Evolutionary conservation across 2,888 invertebrate genomes (phyloP), one percentile per base, ranked within the genome.

Genomic region (Tetropium fuscum): DNA sequence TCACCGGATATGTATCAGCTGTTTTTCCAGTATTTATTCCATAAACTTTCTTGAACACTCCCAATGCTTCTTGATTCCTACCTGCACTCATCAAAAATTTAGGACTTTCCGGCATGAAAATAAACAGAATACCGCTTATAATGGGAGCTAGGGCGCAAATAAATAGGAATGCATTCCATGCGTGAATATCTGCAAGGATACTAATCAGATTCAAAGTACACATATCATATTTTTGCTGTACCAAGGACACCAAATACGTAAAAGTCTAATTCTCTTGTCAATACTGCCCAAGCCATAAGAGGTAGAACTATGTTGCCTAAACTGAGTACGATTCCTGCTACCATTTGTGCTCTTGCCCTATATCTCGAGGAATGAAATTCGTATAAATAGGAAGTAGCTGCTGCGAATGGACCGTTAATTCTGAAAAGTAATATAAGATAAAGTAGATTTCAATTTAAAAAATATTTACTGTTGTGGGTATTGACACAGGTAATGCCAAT

Each of bases 81-180:
- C 90, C 89, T 40, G 87, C 83, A 1, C 88, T 86, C 86, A 92
- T 88, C 2, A 92, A 82, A 78, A 90, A 93, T 79, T 91, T 91
- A 3, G 93, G 92, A 75, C 91, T 92, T 78, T 93, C 93, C 0
- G 92, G 91, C 58, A 90, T 82, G 59, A 85, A 84, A 58, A 87
- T 80, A 48, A 88, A 81, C 0, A 84, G 82, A 25, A 88, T 63
- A 0, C 89, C 89, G 3, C 90, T 87, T 0, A 90, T 66, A 0
- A 93, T 75, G 16, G 90, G 88, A 3, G 93, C 89, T 57, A 91
- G 57, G 0, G 87, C 82, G 78, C 85, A 83, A 0, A 87, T 77
- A 48, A 87, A 76, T 18, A 90, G 80, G 73, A 87, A 89, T 38
- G 87, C 68, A 71, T 88, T 87, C 88, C 88, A 88, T 0, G 87